These are phyloP conservation scores for Papilio demoleus DNA, from an alignment of 2,888 invertebrate species.

Conservation along the genomic window DNA sequence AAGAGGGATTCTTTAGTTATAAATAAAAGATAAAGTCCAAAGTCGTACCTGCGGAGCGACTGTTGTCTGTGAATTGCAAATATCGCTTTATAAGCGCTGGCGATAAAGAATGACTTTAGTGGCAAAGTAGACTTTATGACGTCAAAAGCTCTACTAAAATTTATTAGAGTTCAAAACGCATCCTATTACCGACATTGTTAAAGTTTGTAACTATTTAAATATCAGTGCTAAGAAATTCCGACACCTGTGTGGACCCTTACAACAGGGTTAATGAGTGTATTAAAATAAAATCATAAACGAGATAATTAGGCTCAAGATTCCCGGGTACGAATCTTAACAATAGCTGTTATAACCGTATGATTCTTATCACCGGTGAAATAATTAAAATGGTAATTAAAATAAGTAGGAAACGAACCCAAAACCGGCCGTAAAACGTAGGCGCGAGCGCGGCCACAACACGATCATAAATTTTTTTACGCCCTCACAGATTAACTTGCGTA, in stretches of 20 bases:
- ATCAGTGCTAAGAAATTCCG: constrained; percentile 21
- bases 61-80: constrained; percentile 80
- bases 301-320: constrained; percentile 42
- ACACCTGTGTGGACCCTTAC: constrained; percentile 17
- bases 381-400: constrained; percentile 78
- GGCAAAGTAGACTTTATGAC: constrained; percentile 45
- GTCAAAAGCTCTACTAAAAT: constrained; percentile 30
- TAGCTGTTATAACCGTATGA: constrained; percentile 58
- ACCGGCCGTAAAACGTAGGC: constrained; percentile 69
- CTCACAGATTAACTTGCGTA: constrained; percentile 56
- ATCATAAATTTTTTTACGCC: constrained; percentile 71
- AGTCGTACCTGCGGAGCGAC: constrained; percentile 72
- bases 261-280: constrained; percentile 38
- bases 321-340: constrained; percentile 64
- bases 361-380: constrained; percentile 69
- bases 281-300: constrained; percentile 38
- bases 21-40: constrained; percentile 81
- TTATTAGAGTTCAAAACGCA: constrained; percentile 53
- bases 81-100: constrained; percentile 62
- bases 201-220: constrained; percentile 17
- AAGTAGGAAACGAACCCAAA: constrained; percentile 72
- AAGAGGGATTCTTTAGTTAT: constrained; percentile 71
- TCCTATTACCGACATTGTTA: constrained; percentile 41
- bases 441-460: constrained; percentile 61
- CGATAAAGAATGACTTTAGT: constrained; percentile 57